Conservation (phyloP, 1,140 invertebrate genomes). For the Muscidifurax raptorellus region DNA sequence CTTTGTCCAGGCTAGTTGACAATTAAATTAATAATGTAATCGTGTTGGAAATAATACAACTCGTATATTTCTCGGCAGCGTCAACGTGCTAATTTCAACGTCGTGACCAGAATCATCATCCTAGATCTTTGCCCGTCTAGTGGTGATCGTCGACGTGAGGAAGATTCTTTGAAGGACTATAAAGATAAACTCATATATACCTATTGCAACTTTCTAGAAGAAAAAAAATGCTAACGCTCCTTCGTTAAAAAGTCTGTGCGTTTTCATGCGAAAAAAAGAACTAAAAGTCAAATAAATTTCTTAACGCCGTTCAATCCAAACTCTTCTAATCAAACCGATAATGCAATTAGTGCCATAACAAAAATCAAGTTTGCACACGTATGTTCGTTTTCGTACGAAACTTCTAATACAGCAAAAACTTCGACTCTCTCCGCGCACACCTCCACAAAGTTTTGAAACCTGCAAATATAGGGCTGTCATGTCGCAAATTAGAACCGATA, state of each 20-base stretch:
- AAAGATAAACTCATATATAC: background rate
- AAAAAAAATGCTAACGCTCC: background rate
- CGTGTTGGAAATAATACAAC: background rate
- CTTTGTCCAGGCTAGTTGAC: background rate
- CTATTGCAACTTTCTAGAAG: background rate
- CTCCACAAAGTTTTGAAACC: background rate
- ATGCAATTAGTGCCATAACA: no score
- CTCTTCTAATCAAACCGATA: no score
- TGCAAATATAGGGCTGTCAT: background rate
- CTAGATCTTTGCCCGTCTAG: background rate
- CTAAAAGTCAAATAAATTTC: no score
- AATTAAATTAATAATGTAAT: background rate
- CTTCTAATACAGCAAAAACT: background rate
- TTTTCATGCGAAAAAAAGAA: background rate
- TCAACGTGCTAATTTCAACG: background rate
- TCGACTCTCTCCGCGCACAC: background rate
- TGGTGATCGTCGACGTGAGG: background rate
- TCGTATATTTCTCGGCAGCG: background rate
- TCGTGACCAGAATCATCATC: background rate
- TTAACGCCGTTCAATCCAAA: no score
- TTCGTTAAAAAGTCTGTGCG: background rate
- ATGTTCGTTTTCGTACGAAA: no score
- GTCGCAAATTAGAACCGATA: background rate
- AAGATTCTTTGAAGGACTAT: background rate
- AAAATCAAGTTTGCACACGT: no score